These are phyloP conservation scores for Drosophila anomalata DNA, from an alignment of 2,888 invertebrate genomes.

Conservation along the genomic window DNA sequence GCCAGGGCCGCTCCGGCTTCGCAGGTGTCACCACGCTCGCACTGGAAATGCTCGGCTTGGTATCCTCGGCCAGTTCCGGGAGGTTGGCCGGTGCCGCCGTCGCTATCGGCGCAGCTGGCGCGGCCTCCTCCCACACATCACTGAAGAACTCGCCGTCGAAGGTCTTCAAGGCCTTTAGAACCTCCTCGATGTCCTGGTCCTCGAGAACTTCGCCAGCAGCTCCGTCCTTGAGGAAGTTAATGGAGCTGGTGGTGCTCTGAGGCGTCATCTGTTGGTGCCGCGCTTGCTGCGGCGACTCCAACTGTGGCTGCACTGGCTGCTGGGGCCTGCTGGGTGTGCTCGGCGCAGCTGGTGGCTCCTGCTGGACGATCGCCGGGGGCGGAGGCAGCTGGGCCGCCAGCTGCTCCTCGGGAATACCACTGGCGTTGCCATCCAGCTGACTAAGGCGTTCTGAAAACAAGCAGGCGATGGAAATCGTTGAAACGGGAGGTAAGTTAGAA, in stretches of 20 bases:
- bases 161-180: constrained; percentile 91
- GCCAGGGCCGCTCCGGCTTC: constrained; percentile 48
- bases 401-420: constrained; percentile 42
- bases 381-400: constrained; percentile 20
- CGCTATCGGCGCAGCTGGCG: constrained; percentile 29
- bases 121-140: constrained; percentile 63
- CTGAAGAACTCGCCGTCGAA: constrained; percentile 85
- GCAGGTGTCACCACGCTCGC: neutral
- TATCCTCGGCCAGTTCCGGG: constrained; percentile 37
- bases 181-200: constrained; percentile 89
- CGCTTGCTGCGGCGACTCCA: constrained; percentile 22
- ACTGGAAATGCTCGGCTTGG: constrained; percentile 21
- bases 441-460: constrained; percentile 77
- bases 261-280: constrained; percentile 61
- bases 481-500: neutral
- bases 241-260: constrained; percentile 69
- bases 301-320: constrained; percentile 15
- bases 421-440: constrained; percentile 79
- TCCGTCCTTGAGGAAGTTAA: constrained; percentile 81
- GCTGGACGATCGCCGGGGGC: constrained; percentile 14
- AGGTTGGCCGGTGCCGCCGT: constrained; percentile 30
- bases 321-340: constrained; percentile 43
- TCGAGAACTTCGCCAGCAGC: constrained; percentile 86
- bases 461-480: constrained; percentile 13
- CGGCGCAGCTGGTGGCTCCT: constrained; percentile 22